A percentile compares a stretch with the other conserved stretches of the same genome.
These are phyloP conservation scores for Cryptocephalus primarius DNA, from an alignment of 2,888 invertebrate genomes.

Conservation along the genomic window DNA sequence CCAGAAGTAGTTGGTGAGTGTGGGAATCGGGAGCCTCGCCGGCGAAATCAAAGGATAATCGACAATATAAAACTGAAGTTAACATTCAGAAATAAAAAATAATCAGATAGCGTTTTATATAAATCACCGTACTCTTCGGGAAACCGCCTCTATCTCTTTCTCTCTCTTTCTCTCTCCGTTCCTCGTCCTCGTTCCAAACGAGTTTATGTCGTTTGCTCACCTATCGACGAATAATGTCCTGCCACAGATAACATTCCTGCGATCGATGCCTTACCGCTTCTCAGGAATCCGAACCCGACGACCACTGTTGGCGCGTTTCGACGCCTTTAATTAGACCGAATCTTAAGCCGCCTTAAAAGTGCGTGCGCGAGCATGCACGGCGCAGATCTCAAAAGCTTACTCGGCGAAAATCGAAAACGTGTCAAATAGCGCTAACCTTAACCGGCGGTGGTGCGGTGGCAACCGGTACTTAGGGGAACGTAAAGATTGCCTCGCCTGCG, in stretches of 20 bases:
- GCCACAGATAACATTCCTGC: constrained; percentile 23
- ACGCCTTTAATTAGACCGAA: constrained; percentile 24
- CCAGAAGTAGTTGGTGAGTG: constrained; percentile 29
- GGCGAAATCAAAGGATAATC: constrained; percentile 37
- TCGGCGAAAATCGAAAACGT: too few relatives aligned
- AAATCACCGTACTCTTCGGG: constrained; percentile 29
- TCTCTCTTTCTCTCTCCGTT: constrained; percentile 22
- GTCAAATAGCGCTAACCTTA: too few relatives aligned
- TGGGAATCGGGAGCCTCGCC: constrained; percentile 36
- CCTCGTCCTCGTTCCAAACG: constrained; percentile 9
- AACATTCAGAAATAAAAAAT: constrained; percentile 39
- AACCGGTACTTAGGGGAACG: too few relatives aligned
- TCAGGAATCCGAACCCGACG: constrained; percentile 17
- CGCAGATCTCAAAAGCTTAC: too few relatives aligned
- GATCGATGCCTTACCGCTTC: constrained; percentile 27
- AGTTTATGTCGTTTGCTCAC: constrained; percentile 15
- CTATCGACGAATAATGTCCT: constrained; percentile 22
- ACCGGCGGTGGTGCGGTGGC: too few relatives aligned
- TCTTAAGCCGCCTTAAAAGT: constrained; percentile 8
- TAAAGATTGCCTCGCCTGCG: too few relatives aligned
- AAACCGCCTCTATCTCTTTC: constrained; percentile 6
- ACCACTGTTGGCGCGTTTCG: too few relatives aligned
- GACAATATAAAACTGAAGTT: constrained; percentile 40
- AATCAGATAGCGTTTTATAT: constrained; percentile 38
- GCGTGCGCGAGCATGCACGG: too few relatives aligned